Percentiles rank a stretch among this genome's conserved stretches.
Conservation (phyloP, 1,140 invertebrate genomes). For the Bombus picipes region DNA sequence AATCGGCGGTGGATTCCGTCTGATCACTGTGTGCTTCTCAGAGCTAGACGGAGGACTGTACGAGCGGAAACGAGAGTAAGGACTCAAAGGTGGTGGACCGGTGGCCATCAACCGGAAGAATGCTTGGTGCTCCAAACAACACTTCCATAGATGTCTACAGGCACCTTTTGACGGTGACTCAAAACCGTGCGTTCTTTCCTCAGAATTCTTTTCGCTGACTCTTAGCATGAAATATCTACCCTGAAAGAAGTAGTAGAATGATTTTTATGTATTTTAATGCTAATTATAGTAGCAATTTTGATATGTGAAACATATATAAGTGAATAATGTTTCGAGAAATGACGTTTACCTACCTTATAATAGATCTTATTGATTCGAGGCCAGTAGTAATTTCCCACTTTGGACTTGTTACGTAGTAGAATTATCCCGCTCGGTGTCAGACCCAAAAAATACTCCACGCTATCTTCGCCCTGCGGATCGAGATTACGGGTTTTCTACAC, state of each 20-base stretch:
- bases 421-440: conserved; percentile 98
- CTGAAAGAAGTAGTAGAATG: conserved; percentile 59
- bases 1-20: conserved; percentile 88
- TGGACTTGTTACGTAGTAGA: conserved; percentile 96
- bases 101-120: conserved; percentile 95
- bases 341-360: conserved; percentile 86
- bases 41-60: conserved; percentile 83
- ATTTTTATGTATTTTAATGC: background rate
- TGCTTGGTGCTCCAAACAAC: conserved; percentile 98
- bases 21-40: conserved; percentile 83
- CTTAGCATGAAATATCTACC: conserved; percentile 97
- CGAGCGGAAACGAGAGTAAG: conserved; percentile 87
- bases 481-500: conserved; percentile 48
- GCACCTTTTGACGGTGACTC: conserved; percentile 96
- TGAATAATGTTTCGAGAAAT: background rate
- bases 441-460: conserved; percentile 97
- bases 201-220: conserved; percentile 97
- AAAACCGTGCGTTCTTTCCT: conserved; percentile 97
- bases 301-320: background rate
- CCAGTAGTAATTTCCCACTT: conserved; percentile 99
- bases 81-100: conserved; percentile 79
- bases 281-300: too few species aligned
- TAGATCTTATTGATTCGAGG: conserved; percentile 97
- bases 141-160: conserved; percentile 99
- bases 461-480: conserved; percentile 94